Percentiles rank a stretch among this genome's conserved stretches.
Conservation (phyloP, 2,797 vertebrate genomes). For the Typhlichthys subterraneus region DNA sequence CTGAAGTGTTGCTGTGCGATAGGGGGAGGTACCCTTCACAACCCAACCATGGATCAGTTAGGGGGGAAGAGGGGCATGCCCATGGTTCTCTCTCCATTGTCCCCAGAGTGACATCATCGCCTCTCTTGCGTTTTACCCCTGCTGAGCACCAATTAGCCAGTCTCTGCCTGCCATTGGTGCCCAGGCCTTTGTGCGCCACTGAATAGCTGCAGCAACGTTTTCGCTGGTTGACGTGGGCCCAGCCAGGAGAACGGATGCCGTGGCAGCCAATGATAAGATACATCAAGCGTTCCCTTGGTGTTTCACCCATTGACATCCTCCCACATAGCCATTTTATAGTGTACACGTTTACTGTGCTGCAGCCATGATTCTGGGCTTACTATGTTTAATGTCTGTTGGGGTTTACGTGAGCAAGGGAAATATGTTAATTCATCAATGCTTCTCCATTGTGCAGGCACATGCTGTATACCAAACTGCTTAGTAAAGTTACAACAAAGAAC, state of each 20-base stretch:
- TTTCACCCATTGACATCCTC: constrained; percentile 15
- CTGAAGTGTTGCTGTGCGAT: constrained; percentile 21
- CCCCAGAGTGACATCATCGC: constrained; percentile 54
- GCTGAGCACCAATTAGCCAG: constrained; percentile 63
- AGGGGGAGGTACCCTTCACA: constrained; percentile 7
- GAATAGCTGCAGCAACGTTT: constrained; percentile 33
- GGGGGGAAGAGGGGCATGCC: constrained; percentile 12
- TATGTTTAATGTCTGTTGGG: neutral
- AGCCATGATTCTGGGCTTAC: neutral
- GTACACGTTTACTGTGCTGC: neutral
- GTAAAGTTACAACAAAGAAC: neutral
- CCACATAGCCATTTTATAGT: neutral
- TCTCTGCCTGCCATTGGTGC: constrained; percentile 37
- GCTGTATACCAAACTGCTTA: neutral
- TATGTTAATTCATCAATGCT: neutral
- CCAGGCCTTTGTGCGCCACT: constrained; percentile 36
- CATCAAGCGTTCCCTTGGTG: constrained; percentile 5
- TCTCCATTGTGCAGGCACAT: too few species aligned
- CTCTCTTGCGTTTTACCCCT: constrained; percentile 51
- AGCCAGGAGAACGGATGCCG: constrained; percentile 53
- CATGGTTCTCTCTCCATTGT: constrained; percentile 15
- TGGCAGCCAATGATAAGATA: constrained; percentile 37
- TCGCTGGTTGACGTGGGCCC: constrained; percentile 21
- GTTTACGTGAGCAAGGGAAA: neutral
- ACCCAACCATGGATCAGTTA: constrained; percentile 9